phyloP scores from a whole-genome alignment of 1,140 invertebrate species.

The Drosophila bocqueti region DNA sequence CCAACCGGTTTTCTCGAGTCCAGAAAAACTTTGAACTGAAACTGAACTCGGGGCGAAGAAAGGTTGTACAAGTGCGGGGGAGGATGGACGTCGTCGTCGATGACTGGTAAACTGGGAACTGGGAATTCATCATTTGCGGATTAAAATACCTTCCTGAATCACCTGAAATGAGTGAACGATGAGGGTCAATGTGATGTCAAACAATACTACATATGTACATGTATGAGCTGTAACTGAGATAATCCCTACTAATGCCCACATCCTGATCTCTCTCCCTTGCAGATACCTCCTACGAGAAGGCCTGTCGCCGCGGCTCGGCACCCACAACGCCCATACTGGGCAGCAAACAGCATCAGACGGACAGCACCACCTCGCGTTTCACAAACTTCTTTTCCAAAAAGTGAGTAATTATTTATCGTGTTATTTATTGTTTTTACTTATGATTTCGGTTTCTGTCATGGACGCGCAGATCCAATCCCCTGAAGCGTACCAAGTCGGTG shows the following conservation, averaged over 20 bases:
- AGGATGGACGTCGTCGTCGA: background rate
- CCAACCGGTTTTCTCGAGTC: constrained; percentile 37
- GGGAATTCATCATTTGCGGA: constrained; percentile 32
- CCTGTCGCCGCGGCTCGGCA: constrained; percentile 93
- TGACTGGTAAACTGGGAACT: background rate
- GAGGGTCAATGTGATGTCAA: constrained; percentile 12
- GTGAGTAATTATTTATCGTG: constrained; percentile 43
- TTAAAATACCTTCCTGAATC: constrained; percentile 27
- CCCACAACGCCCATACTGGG: constrained; percentile 93
- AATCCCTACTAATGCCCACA: constrained; percentile 58
- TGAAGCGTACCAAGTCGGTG: constrained; percentile 96
- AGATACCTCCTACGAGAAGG: constrained; percentile 96
- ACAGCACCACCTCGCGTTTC: constrained; percentile 87
- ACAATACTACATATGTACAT: background rate
- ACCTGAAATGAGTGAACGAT: background rate
- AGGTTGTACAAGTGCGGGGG: constrained; percentile 1
- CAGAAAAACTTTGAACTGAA: constrained; percentile 22
- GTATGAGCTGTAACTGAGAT: background rate
- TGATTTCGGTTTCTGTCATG: background rate
- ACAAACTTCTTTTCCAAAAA: constrained; percentile 97
- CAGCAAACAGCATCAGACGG: constrained; percentile 84
- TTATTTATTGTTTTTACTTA: background rate
- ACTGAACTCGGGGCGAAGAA: constrained; percentile 14
- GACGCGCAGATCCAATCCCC: constrained; percentile 90
- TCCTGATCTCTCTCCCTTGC: constrained; percentile 84